phyloP scores from a whole-genome alignment of 1,140 invertebrate species.

The Drosophila carrolli region DNA sequence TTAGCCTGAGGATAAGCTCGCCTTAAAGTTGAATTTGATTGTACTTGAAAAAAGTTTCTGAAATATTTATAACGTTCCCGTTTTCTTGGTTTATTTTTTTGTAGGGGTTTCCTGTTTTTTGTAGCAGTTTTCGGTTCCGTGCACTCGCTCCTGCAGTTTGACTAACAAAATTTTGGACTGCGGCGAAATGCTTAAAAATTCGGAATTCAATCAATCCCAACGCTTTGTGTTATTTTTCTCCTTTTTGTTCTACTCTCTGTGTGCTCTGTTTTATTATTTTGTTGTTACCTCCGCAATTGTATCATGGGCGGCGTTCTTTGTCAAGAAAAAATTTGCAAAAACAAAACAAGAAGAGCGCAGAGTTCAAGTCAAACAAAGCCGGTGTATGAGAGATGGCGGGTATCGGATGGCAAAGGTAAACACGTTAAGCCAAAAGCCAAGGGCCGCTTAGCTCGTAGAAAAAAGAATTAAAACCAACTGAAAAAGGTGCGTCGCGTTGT shows the following conservation, averaged over 20 bases:
- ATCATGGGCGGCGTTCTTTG: constrained; percentile 46
- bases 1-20: neutral
- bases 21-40: neutral
- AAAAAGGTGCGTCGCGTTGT: neutral
- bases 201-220: constrained; percentile 79
- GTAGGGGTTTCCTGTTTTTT: constrained; percentile 17
- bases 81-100: constrained; percentile 18
- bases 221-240: constrained; percentile 60
- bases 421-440: constrained; percentile 75
- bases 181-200: constrained; percentile 80
- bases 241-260: constrained; percentile 25
- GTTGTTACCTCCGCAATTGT: constrained; percentile 64
- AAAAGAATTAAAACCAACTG: constrained; percentile 7
- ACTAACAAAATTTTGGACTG: constrained; percentile 72
- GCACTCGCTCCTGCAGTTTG: constrained; percentile 64
- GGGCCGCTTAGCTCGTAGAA: constrained; percentile 52
- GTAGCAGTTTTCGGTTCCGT: constrained; percentile 61
- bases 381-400: neutral
- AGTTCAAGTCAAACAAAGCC: constrained; percentile 31
- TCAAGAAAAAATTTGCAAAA: constrained; percentile 6
- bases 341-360: constrained; percentile 13
- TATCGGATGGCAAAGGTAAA: constrained; percentile 59
- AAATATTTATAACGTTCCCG: constrained; percentile 17
- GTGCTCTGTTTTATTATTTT: constrained; percentile 52
- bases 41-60: neutral